phyloP scores from a whole-genome alignment of 2,888 invertebrate species.

The Drosophila colorata region DNA sequence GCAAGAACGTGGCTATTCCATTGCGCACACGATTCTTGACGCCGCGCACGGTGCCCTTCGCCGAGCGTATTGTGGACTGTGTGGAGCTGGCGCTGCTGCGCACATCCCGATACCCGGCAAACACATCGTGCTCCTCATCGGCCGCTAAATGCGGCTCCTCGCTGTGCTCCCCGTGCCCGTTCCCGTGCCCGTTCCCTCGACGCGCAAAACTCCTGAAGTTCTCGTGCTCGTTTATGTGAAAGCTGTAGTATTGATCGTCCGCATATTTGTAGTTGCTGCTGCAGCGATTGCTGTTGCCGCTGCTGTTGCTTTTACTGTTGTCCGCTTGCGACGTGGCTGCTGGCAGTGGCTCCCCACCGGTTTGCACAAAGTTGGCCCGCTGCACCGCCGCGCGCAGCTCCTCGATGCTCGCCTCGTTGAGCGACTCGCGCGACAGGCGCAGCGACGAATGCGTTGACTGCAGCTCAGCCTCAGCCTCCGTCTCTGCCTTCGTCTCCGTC shows the following conservation, averaged over 20 bases:
- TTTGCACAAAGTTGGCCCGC: slow-evolving; percentile 73
- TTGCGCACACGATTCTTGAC: slow-evolving; percentile 97
- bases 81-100: slow-evolving; percentile 86
- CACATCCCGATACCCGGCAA: slow-evolving; percentile 92
- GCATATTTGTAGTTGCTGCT: slow-evolving; percentile 86
- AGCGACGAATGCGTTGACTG: slow-evolving; percentile 9
- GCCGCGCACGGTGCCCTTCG: slow-evolving; percentile 96
- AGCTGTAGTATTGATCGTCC: slow-evolving; percentile 93
- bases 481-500: slow-evolving; percentile 5
- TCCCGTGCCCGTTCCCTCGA: no score
- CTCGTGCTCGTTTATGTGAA: slow-evolving; percentile 91
- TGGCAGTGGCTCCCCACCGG: slow-evolving; percentile 59
- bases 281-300: slow-evolving; percentile 30
- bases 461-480: slow-evolving; percentile 5
- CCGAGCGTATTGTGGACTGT: slow-evolving; percentile 94
- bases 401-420: slow-evolving; percentile 72
- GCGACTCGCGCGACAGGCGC: slow-evolving; percentile 63
- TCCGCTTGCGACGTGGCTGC: slow-evolving; percentile 26
- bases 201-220: slow-evolving; percentile 78
- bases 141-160: slow-evolving; percentile 27
- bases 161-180: slow-evolving; percentile 22
- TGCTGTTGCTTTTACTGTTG: slow-evolving; percentile 9
- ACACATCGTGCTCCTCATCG: slow-evolving; percentile 87
- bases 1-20: slow-evolving; percentile 96
- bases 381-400: slow-evolving; percentile 72